Evolutionary conservation across 2,113 vertebrate genomes (phyloP).

Genomic region (Pimephales promelas): DNA sequence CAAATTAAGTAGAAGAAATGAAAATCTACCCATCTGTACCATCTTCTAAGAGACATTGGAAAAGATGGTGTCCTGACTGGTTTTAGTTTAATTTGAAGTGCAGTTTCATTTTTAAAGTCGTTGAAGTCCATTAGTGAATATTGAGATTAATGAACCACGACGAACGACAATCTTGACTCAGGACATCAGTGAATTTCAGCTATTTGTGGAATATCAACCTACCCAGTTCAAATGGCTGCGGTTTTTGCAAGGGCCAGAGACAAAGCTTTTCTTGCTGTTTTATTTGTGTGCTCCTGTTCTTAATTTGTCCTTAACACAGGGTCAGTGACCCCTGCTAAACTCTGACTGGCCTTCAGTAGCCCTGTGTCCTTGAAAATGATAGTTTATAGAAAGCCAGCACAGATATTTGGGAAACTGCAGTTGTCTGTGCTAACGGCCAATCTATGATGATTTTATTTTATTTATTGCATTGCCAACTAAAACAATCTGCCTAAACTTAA

Average conservation of each 20-base stretch:
- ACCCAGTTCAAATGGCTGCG: not conserved
- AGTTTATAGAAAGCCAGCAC: no score
- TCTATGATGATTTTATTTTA: not conserved
- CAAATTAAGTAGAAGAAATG: not conserved
- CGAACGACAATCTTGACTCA: slow-evolving; percentile 30
- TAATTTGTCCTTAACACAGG: not conserved
- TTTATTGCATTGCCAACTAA: not conserved
- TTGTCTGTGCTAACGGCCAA: not conserved
- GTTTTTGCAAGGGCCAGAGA: not conserved
- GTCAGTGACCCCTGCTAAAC: no score
- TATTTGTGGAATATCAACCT: not conserved
- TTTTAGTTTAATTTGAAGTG: not conserved
- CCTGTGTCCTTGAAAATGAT: not conserved
- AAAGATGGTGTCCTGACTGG: not conserved
- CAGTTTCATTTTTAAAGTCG: not conserved
- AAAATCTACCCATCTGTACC: not conserved
- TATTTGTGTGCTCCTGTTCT: not conserved
- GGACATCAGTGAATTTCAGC: slow-evolving; percentile 27
- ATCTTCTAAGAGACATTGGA: not conserved
- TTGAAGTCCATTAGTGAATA: slow-evolving; percentile 6
- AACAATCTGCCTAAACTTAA: no score
- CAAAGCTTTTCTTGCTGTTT: not conserved
- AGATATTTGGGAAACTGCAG: not conserved
- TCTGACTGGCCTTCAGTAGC: not conserved
- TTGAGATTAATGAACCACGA: not conserved